Evolutionary conservation across 2,888 invertebrate genomes (phyloP).

Genomic region (Charanyca ferruginea): DNA sequence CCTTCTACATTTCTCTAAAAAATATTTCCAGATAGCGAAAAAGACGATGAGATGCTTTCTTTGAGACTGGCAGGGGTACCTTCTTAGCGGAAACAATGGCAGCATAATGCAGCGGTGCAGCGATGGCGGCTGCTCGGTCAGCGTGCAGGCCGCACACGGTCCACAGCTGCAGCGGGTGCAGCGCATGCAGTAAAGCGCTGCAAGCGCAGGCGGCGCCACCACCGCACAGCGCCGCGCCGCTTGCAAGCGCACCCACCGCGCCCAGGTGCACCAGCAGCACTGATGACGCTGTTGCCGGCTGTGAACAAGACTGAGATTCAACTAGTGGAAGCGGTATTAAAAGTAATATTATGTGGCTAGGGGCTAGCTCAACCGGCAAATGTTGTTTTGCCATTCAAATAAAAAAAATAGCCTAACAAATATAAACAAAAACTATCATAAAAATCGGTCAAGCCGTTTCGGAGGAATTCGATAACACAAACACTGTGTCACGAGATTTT

Average conservation of each 20-base stretch:
- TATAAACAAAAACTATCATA: no score
- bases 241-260: constrained; percentile 92
- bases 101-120: constrained; percentile 95
- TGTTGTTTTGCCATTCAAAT: no score
- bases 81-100: constrained; percentile 94
- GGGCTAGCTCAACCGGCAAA: no score
- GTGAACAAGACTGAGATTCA: constrained; percentile 68
- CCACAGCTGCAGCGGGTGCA: constrained; percentile 95
- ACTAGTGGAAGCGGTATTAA: constrained; percentile 5
- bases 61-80: constrained; percentile 75
- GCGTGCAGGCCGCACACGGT: constrained; percentile 95
- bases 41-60: not conserved
- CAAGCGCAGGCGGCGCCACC: constrained; percentile 93
- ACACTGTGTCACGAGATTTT: no score
- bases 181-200: constrained; percentile 93
- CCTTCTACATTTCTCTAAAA: not conserved
- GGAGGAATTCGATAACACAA: no score
- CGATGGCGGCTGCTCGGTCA: constrained; percentile 95
- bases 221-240: constrained; percentile 93
- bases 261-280: constrained; percentile 94
- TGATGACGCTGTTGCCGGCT: constrained; percentile 93
- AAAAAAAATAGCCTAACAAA: no score
- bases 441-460: no score
- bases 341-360: no score
- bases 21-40: not conserved